Evolutionary conservation across 2,113 vertebrate species (phyloP).

Genomic region (Gymnorhina tibicen): DNA sequence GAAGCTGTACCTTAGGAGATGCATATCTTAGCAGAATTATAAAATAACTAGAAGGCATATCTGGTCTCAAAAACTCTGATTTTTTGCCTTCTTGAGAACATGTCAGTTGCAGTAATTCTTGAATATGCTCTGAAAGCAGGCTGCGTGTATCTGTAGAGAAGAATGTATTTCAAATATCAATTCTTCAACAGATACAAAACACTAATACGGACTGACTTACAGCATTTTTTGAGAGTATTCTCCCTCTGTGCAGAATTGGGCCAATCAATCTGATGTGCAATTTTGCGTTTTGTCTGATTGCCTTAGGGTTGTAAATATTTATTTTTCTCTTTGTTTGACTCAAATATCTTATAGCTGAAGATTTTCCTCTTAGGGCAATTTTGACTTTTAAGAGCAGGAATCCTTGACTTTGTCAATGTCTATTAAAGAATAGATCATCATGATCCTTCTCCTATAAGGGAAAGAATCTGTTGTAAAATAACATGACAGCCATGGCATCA

Average conservation of each 20-base stretch:
- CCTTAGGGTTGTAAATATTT: conserved; percentile 22
- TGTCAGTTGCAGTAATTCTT: neutral
- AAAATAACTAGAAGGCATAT: neutral
- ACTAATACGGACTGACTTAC: neutral
- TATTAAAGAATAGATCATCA: neutral
- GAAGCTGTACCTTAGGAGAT: neutral
- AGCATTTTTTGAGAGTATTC: neutral
- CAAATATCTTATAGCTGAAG: neutral
- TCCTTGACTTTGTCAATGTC: conserved; percentile 37
- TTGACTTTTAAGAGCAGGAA: neutral
- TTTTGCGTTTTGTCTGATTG: conserved; percentile 16
- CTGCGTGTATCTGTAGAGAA: rapidly evolving
- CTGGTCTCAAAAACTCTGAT: neutral
- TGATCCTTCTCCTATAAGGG: neutral
- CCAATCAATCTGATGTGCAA: conserved; percentile 5
- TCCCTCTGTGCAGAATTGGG: neutral
- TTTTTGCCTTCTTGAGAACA: neutral
- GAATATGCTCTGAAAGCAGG: neutral
- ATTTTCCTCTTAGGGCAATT: conserved; percentile 5
- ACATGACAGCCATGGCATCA: neutral
- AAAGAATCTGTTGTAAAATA: neutral
- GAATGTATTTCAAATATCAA: neutral
- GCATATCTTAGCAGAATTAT: neutral
- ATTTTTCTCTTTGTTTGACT: conserved; percentile 6
- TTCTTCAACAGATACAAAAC: neutral